Evolutionary conservation across 2,113 vertebrate species (phyloP), one percentile per base, ranked within the genome.

Genomic region (Cygnus atratus): DNA sequence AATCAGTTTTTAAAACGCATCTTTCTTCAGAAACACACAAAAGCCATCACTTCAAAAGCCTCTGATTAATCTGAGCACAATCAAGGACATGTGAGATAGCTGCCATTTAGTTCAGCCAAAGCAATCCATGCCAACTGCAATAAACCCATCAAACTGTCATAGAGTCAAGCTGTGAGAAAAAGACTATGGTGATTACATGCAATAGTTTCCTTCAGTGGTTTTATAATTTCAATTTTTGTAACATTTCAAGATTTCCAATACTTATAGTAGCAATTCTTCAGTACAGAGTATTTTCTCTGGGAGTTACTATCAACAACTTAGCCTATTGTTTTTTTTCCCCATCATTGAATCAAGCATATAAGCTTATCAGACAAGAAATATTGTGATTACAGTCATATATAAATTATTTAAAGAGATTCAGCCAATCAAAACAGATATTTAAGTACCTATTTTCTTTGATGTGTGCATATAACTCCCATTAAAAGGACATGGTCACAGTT

Each of bases 161-260:
- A 70, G 54, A 97, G 84, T 98, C 98, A 97, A 97, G 98, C 98
- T 98, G 98, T 97, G 98, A 98, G 96, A 74, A 94, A 96, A 93
- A 97, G 94, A 92, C 84, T 19, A 90, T 1, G 17, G 79, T 61
- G 95, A 98, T 97, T 98, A 97, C 92, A 96, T 93, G 93, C 97
- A 97, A 97, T 95, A 89, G 93, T 96, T 97, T 97, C 96, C 97
- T 98, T 97, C 96, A 92, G 94, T 96, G 96, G 87, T 77, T 98
- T 98, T 95, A 97, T 98, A 98, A 98, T 98, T 98, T 97, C 97
- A 97, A 97, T 97, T 98, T 97, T 95, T 96, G 95, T 97, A 97
- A 97, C 96, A 96, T 98, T 98, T 98, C 96, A 96, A 98, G 97
- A 97, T 97, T 97, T 97, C 95, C 94, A 97, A 97, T 98, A 97